A percentile compares a stretch with the other conserved stretches of the same genome.
These are phyloP conservation scores for Paramuricea clavata DNA, from an alignment of 92 coral and sea anemone species.

Conservation along the genomic window DNA sequence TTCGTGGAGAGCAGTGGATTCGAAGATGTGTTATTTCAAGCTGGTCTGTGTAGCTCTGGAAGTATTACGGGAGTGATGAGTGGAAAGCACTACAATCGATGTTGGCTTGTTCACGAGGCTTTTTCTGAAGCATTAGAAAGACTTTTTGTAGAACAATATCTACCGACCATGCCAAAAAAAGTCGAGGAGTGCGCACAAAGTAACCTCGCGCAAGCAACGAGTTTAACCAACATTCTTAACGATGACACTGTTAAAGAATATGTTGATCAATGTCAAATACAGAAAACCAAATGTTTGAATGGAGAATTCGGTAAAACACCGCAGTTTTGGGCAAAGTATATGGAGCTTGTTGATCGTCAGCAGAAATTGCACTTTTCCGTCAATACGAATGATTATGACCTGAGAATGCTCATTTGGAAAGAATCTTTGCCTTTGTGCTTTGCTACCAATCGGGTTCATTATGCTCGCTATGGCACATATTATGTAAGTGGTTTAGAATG, in stretches of 20 bases:
- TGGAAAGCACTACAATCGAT: no score
- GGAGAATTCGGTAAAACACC: no score
- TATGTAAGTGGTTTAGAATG: background rate
- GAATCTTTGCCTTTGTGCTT: slow-evolving; percentile 28
- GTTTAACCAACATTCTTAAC: slow-evolving; percentile 17
- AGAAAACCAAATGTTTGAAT: slow-evolving; percentile 14
- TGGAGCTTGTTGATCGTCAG: slow-evolving; percentile 19
- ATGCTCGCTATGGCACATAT: slow-evolving; percentile 36
- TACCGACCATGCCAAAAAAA: no score
- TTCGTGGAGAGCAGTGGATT: slow-evolving; percentile 36
- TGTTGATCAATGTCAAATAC: background rate
- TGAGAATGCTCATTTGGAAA: slow-evolving; percentile 11
- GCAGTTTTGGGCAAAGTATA: slow-evolving; percentile 29
- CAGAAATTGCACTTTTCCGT: slow-evolving; percentile 19
- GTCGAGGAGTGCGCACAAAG: no score
- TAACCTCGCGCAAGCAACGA: no score
- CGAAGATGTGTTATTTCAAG: slow-evolving; percentile 34
- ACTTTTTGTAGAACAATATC: background rate
- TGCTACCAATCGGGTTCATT: slow-evolving; percentile 23
- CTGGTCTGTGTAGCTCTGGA: slow-evolving; percentile 25
- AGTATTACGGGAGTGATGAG: slow-evolving; percentile 10
- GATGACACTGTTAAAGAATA: slow-evolving; percentile 1
- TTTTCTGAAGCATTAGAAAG: slow-evolving; percentile 22
- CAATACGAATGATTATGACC: slow-evolving; percentile 26
- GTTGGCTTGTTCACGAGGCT: slow-evolving; percentile 37